Base-by-base conservation (phyloP, 2,797 vertebrate genomes). In the Clarias laeviceps region DNA sequence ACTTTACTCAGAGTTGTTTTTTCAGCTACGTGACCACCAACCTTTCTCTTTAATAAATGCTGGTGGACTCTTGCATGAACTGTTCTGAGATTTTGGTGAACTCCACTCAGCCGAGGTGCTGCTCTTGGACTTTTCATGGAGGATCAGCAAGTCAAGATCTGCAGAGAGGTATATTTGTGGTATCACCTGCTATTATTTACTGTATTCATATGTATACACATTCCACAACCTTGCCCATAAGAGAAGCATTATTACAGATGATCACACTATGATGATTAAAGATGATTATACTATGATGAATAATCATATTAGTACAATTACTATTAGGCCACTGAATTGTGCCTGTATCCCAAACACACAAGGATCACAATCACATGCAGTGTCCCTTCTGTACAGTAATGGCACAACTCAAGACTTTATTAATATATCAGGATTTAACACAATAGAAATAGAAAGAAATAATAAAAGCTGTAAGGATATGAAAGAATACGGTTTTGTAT, bases 111-210 rank as follows among this genome's bases (percentile, higher is more conserved):
- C 40, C 0, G 92, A 90, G 1, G 86, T 6, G 1, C 87, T 89
- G 54, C 84, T 90, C 64, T 89, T 91, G 83, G 92, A 94, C 24
- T 88, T 90, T 45, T 92, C 93, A n/a, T 86, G 89, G 29, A 5
- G 88, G 32, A 96, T 93, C 66, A 96, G 92, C 5, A 93, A 88
- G 82, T 96, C 94, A 0, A 95, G 93, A 90, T 95, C 95, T 96
- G n/a, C 12, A 65, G 37, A 50, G 24, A 45, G 24, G 24, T 3
- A 80, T 24, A 3, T 2, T 18, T 1, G 2, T 27, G 27, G 27
- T 5, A 15, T 61, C 34, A 12, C 17, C 18, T 22, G 27, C 32
- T 76, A 76, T 32, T 56, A 56, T 29, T 5, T 15, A 68, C 40
- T 5, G 22, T 6, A 70, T 73, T 40, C 18, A 40, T 27, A n/a